Evolutionary conservation across 2,888 invertebrate genomes (phyloP).

Genomic region (Calameuta filiformis): DNA sequence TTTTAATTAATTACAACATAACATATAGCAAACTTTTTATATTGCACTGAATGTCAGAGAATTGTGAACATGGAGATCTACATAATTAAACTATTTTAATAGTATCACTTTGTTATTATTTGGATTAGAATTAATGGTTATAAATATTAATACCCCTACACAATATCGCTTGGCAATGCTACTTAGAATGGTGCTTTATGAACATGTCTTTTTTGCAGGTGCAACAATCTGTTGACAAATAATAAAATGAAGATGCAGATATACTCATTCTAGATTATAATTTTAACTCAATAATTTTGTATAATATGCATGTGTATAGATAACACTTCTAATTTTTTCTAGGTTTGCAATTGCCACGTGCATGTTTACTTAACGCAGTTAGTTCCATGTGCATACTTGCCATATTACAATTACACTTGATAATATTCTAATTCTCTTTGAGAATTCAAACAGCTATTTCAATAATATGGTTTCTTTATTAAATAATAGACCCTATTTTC

Average conservation of each 20-base stretch:
- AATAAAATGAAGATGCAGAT: neutral
- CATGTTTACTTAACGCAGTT: neutral
- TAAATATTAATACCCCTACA: neutral
- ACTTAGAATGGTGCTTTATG: too few relatives aligned
- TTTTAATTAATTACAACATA: neutral
- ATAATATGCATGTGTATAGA: neutral
- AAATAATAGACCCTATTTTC: conserved; percentile 13
- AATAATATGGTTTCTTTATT: conserved; percentile 7
- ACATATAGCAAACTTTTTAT: neutral
- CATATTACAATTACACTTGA: neutral
- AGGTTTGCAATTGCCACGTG: neutral
- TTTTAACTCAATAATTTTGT: neutral
- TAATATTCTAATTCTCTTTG: neutral
- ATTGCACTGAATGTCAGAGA: neutral
- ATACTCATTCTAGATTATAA: neutral
- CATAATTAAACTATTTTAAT: neutral
- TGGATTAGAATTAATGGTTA: neutral
- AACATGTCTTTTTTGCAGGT: too few relatives aligned
- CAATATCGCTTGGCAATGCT: neutral
- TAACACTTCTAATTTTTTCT: neutral
- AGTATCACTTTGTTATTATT: neutral
- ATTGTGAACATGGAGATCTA: neutral
- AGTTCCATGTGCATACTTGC: neutral
- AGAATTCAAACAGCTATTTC: neutral
- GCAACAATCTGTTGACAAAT: too few relatives aligned